A percentile compares a stretch with the other conserved stretches of the same genome.
Evolutionary conservation across 1,140 invertebrate genomes (phyloP).

Genomic region (Chlorops oryzae): DNA sequence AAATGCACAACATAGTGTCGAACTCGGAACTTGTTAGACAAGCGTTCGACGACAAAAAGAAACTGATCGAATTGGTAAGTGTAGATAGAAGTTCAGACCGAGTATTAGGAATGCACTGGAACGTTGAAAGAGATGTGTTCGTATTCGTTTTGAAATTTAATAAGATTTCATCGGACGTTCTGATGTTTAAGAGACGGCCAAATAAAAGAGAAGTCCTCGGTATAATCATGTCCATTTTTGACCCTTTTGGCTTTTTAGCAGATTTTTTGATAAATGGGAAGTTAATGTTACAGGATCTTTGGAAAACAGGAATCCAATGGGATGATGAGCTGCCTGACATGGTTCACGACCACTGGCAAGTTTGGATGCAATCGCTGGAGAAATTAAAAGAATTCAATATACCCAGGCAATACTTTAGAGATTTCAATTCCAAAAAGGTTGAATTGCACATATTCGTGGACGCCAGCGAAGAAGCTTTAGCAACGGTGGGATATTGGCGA

Average conservation of each 20-base stretch:
- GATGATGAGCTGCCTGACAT: constrained; percentile 1
- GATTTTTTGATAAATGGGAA: constrained; percentile 38
- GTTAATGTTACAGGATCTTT: constrained; percentile 44
- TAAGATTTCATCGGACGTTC: neutral
- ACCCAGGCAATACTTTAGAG: too few species aligned
- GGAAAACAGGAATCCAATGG: constrained; percentile 19
- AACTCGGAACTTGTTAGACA: constrained; percentile 7
- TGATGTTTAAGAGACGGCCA: constrained; percentile 14
- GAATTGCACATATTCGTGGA: too few species aligned
- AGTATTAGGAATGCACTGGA: constrained; percentile 16
- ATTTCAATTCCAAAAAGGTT: too few species aligned
- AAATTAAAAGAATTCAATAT: too few species aligned
- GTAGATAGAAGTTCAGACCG: constrained; percentile 6
- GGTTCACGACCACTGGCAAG: too few species aligned
- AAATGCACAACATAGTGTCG: constrained; percentile 13
- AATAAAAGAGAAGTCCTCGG: constrained; percentile 30
- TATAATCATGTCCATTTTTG: constrained; percentile 37
- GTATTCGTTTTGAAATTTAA: constrained; percentile 13
- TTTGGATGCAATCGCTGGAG: too few species aligned
- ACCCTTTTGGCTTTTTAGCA: constrained; percentile 40
- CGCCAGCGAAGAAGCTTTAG: too few species aligned
- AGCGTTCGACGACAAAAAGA: neutral
- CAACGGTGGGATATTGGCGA: too few species aligned
- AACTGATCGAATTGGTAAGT: neutral
- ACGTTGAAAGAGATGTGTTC: constrained; percentile 8